A percentile compares a stretch with the other conserved stretches of the same genome.
These are phyloP conservation scores for Zoanthus solanderi DNA, from an alignment of 92 coral and sea anemone genomes.

Conservation along the genomic window DNA sequence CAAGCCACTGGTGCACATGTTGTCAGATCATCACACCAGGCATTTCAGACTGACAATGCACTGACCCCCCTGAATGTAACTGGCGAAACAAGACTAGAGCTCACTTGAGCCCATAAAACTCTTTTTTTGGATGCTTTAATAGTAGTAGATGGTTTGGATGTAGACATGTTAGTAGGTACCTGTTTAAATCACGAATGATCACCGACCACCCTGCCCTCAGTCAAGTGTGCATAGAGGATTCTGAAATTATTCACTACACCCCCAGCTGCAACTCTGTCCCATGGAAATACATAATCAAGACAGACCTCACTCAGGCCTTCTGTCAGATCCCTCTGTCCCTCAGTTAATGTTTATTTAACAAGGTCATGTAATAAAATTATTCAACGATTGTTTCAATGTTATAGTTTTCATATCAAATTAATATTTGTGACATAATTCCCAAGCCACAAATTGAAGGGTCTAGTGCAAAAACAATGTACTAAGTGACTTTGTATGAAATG, in stretches of 20 bases:
- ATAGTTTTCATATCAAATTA: too few relatives aligned
- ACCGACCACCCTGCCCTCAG: conserved; percentile 63
- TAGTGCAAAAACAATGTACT: too few relatives aligned
- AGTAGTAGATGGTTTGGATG: conserved; percentile 54
- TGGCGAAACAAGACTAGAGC: conserved; percentile 10
- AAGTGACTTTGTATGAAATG: too few relatives aligned
- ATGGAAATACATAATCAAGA: too few relatives aligned
- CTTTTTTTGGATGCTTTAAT: conserved; percentile 36
- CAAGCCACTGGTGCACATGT: conserved; percentile 14
- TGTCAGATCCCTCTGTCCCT: too few relatives aligned
- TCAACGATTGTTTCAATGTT: too few relatives aligned
- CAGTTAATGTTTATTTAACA: too few relatives aligned
- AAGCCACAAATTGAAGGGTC: too few relatives aligned
- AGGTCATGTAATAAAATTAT: too few relatives aligned
- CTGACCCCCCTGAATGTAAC: conserved; percentile 14
- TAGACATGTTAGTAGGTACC: conserved; percentile 74
- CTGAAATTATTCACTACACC: conserved; percentile 49
- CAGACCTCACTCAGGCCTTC: too few relatives aligned
- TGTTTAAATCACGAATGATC: conserved; percentile 61
- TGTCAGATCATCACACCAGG: conserved; percentile 2
- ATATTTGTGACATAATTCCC: too few relatives aligned
- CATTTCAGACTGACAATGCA: conserved; percentile 12
- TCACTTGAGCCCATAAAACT: conserved; percentile 1
- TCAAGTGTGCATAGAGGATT: conserved; percentile 62
- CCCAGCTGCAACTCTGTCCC: neutral